Base-by-base conservation (phyloP, 2,888 invertebrate species). In the Phyllotreta striolata region DNA sequence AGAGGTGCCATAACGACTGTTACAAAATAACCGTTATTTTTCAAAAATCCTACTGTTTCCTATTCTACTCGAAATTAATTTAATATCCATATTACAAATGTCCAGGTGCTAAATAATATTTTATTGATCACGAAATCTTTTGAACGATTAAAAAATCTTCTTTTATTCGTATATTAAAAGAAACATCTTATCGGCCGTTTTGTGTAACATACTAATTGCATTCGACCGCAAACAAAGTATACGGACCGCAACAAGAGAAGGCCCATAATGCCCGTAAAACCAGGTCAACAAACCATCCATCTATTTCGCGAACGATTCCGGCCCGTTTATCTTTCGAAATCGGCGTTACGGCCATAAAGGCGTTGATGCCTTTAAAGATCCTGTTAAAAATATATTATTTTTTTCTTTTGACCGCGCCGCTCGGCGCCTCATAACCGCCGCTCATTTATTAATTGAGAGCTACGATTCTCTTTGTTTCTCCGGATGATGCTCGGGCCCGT, bases 331-430 rank as follows among this genome's bases (percentile, higher is more conserved):
- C 73, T 72, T 70, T 69, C 61, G 41, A 65, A 67, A 70, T 68
- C 60, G 64, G 61, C 71, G 71, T 69, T 70, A 69, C 70, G 70
- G 68, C 72, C 73, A 73, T 72, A 77, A 78, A 81, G 81, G 81
- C 81, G 81, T 81, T 81, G 81, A 81, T 77, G 80, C 79, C 76
- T 80, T 74, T 79, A 79, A 80, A 77, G 79, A 80, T 78, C 79
- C 80, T 79, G 80, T 81, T 81, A 81, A 81, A 80, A 80, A 80
- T 78, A 76, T 79, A 80, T 80, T 79, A 78, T 78, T 79, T 81
- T 52, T 77, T 80, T 76, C 74, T 76, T 79, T 77, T 73, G 74
- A 71, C 72, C 70, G 69, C 66, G 76, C 80, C 80, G 80, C 77
- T 79, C 78, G 80, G 81, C 80, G 80, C 80, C 81, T 78, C 75